Conservation (phyloP, 2,888 invertebrate species). For the Diarsia brunnea region DNA sequence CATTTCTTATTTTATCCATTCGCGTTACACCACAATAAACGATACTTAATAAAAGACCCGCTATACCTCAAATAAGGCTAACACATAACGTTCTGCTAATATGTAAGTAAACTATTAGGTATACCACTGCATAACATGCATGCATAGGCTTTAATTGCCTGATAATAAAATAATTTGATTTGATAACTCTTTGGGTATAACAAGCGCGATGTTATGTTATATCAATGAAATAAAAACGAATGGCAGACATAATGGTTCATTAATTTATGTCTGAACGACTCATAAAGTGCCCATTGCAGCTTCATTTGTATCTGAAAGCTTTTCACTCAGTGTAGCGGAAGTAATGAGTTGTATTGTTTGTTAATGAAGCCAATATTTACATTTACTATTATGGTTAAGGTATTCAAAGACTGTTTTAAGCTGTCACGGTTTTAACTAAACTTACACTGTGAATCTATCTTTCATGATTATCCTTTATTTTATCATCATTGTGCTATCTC, state of each 20-base stretch:
- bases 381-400: not conserved
- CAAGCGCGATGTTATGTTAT: too few species aligned
- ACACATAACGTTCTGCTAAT: not conserved
- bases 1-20: too few species aligned
- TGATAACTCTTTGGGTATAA: too few species aligned
- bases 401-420: not conserved
- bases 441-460: too few species aligned
- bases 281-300: conserved; percentile 43
- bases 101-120: not conserved
- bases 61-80: not conserved
- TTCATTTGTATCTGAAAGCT: conserved; percentile 44
- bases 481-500: too few species aligned
- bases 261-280: conserved; percentile 40
- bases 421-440: too few species aligned
- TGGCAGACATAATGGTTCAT: conserved; percentile 29
- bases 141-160: too few species aligned
- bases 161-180: too few species aligned
- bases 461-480: too few species aligned
- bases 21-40: too few species aligned
- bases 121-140: not conserved
- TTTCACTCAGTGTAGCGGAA: conserved; percentile 18
- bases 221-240: conserved; percentile 48
- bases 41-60: too few species aligned
- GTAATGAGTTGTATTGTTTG: conserved; percentile 33
- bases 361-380: conserved; percentile 14